phyloP scores from a whole-genome alignment of 2,113 vertebrate species.

The Cryptomyrus ogoouensis region DNA sequence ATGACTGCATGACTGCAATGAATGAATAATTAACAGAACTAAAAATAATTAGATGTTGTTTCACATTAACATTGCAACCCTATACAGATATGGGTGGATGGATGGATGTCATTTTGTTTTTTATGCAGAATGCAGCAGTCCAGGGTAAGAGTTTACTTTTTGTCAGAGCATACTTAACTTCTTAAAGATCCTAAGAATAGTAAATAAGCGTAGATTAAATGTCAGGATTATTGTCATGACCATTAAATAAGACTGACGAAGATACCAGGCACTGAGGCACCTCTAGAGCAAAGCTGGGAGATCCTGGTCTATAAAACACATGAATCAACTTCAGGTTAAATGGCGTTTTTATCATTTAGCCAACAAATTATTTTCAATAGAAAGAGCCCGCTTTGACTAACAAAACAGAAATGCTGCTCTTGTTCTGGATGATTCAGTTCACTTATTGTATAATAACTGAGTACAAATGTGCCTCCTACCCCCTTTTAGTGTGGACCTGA shows the following conservation, averaged over 20 bases:
- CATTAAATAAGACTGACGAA: neutral
- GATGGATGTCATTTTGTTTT: neutral
- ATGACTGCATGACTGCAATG: neutral
- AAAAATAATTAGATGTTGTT: neutral
- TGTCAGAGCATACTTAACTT: neutral
- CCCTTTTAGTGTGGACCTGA: slow-evolving; percentile 56
- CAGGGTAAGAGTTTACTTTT: neutral
- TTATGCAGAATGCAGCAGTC: neutral
- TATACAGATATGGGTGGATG: neutral
- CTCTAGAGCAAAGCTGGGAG: neutral
- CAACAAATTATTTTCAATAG: neutral
- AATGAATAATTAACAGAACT: neutral
- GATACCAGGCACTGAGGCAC: neutral
- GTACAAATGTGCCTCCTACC: neutral
- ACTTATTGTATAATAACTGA: neutral
- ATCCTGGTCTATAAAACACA: neutral
- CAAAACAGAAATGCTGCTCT: neutral
- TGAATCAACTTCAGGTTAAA: neutral
- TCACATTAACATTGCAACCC: neutral
- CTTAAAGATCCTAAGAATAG: neutral
- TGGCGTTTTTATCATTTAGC: neutral
- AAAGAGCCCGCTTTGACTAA: neutral
- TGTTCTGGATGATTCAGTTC: neutral
- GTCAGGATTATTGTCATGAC: neutral
- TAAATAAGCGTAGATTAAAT: neutral